Percentiles rank a stretch among this genome's conserved stretches.
These are phyloP conservation scores for Pterocles orientalis DNA, from an alignment of 2,113 vertebrate genomes.

Conservation along the genomic window DNA sequence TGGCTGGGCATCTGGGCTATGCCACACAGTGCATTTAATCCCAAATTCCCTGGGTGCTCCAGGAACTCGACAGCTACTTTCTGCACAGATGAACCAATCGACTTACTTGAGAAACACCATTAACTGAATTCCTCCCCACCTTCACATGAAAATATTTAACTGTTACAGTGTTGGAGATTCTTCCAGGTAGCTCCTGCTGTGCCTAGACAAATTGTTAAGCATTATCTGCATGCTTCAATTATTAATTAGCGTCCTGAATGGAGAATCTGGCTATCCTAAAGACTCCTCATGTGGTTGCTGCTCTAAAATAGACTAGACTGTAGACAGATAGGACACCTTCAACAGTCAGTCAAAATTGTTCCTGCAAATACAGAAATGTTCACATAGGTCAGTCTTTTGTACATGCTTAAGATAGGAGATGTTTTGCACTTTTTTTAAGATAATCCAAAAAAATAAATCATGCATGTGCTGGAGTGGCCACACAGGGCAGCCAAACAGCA, in stretches of 20 bases:
- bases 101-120: not conserved
- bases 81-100: not conserved
- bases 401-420: not conserved
- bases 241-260: not conserved
- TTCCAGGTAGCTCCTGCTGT: not conserved
- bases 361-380: not conserved
- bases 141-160: not conserved
- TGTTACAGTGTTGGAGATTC: not conserved
- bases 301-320: not conserved
- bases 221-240: not conserved
- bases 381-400: not conserved
- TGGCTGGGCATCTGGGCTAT: not conserved
- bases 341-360: not conserved
- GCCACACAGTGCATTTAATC: not conserved
- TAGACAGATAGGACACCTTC: not conserved
- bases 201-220: not conserved
- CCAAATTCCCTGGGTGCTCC: not conserved
- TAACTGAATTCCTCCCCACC: not conserved
- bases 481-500: not conserved
- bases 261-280: not conserved
- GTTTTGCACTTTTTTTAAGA: not conserved
- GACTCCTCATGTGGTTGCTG: not conserved
- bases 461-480: not conserved
- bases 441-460: not conserved
- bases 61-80: not conserved